Base-by-base conservation (phyloP, 2,888 invertebrate genomes). In the Anarsia innoxiella region DNA sequence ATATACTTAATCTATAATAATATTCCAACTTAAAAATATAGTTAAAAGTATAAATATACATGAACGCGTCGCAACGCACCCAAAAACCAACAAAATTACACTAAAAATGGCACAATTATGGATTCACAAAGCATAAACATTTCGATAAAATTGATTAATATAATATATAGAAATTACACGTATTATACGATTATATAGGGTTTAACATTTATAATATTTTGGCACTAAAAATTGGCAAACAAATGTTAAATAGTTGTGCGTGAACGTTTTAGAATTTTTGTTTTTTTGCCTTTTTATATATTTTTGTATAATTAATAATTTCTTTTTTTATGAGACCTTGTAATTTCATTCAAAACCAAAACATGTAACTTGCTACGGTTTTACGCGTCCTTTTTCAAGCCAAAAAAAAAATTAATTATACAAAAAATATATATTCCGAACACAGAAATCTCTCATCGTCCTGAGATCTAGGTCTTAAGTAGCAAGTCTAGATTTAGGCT, bases 21-120 rank as follows among this genome's bases (percentile, higher is more conserved):
- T 40, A 34, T 29, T 37, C 8, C 39, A 41, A 41, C 28, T 32
- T 48, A 48, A 54, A 67, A 66, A 60, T 63, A 70, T 67, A 73
- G 64, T 66, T 64, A 70, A 74, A 59, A 66, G 59, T 60, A 52
- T 61, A 66, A 78, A 76, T 60, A 65, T 72, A 84, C 80, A 65
- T 82, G 80, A 83, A 84, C 83, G 75, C 72, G 75, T 78, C 83
- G 77, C 73, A 51, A 73, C 74, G 67, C 69, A 66, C 64, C 61
- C 68, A 67, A 63, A 66, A 70, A 66, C 63, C 66, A 60, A 64
- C 62, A 63, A 63, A 61, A 29, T 12, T 30, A 37, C 8, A n/a
- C 16, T 23, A 33, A 31, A 29, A 37, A 44, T 46, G 46, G 44
- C 48, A 47, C 44, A 44, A 27, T 46, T 48, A 8, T 13, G 14